Base-by-base conservation (phyloP, 1,140 invertebrate genomes). In the Onthophagus taurus region DNA sequence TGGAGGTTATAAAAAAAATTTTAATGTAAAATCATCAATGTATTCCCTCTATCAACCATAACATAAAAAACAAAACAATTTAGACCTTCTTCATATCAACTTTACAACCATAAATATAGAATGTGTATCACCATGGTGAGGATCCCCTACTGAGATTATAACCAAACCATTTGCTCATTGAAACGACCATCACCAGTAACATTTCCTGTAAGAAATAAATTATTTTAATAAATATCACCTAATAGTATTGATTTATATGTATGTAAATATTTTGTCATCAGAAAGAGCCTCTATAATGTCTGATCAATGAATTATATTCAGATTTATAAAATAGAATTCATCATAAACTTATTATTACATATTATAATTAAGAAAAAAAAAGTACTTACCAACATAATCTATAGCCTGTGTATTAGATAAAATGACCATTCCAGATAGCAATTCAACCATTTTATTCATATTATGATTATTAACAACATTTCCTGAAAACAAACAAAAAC, bases 111-210 rank as follows among this genome's bases (percentile, higher is more conserved):
- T 96, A 81, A 66, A 99, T 96, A 77, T 95, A 85, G 78, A 97
- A 81, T 99, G 97, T 76, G 99, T 99, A 89, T 89, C 90, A 84
- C 90, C 90, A 77, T 89, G 89, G 59, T 92, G 89, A 57, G 90
- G 90, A 91, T 94, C 90, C 60, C 94, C 90, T 54, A 93, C 89
- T 37, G 90, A 90, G 67, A 89, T 83, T 80, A 85, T 83, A 67
- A 79, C 78, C 64, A 84, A 80, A 81, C 80, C 80, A 71, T 81
- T 4, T 96, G 96, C 67, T 99, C 99, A 71, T 99, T 97, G 63
- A 98, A 97, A 79, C 96, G 83, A 59, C 97, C 97, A 77, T 97
- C 97, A 57, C 97, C 96, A 68, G 96, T 92, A 58, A 99, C 93
- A 66, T 99, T 94, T 58, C 87, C 87, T 87, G 50, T 47, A 61